Conservation (phyloP, 1,140 invertebrate species). For the Caenorhabditis briggsae region DNA sequence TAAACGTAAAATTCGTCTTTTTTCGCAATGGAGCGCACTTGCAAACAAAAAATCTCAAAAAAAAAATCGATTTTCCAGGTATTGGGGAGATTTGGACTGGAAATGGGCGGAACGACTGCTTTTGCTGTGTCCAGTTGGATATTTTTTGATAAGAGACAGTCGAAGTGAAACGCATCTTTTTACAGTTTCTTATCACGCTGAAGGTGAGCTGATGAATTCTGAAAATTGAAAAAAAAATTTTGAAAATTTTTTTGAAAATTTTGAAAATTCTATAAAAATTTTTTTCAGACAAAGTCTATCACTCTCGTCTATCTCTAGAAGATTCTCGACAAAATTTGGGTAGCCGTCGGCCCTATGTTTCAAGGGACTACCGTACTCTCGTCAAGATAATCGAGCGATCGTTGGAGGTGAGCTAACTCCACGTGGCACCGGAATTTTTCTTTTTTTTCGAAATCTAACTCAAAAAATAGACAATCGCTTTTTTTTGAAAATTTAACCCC, state of each 20-base stretch:
- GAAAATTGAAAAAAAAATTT: neutral
- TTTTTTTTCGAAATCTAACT: neutral
- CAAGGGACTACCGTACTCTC: slow-evolving; percentile 74
- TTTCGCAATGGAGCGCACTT: no score
- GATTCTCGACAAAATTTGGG: slow-evolving; percentile 66
- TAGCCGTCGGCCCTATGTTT: slow-evolving; percentile 76
- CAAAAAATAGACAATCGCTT: no score
- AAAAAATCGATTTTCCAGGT: slow-evolving; percentile 72
- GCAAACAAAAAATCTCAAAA: no score
- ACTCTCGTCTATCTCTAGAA: slow-evolving; percentile 63
- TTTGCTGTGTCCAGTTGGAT: slow-evolving; percentile 78
- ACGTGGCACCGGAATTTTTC: neutral
- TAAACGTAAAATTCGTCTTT: no score
- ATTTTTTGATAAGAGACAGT: slow-evolving; percentile 80
- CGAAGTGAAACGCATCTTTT: slow-evolving; percentile 79
- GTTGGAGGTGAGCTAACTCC: slow-evolving; percentile 77
- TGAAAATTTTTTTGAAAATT: neutral
- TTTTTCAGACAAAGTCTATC: slow-evolving; percentile 70
- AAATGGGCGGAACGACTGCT: slow-evolving; percentile 79
- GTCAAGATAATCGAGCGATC: slow-evolving; percentile 78
- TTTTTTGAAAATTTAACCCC: no score
- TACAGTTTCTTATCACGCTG: slow-evolving; percentile 79
- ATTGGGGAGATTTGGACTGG: slow-evolving; percentile 80
- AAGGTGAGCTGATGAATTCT: slow-evolving; percentile 60
- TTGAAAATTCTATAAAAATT: neutral